Evolutionary conservation across 1,140 invertebrate genomes (phyloP).

Genomic region (Cotesia typhae): DNA sequence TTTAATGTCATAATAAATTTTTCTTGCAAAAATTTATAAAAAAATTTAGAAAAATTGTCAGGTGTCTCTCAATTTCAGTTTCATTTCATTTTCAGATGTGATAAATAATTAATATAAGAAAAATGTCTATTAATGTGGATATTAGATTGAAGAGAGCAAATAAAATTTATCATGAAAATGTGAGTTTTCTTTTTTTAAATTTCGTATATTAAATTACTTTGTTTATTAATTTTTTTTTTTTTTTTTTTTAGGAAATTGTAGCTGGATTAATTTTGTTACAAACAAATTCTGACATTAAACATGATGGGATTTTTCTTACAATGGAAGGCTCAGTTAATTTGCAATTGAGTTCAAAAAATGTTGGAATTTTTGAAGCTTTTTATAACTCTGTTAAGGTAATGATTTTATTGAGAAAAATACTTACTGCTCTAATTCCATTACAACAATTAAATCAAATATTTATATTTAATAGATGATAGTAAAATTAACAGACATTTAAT

Average conservation of each 20-base stretch:
- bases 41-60: no score
- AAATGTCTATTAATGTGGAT: conserved; percentile 75
- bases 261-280: conserved; percentile 83
- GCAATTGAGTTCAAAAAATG: conserved; percentile 92
- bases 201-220: conserved; percentile 27
- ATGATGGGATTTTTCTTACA: conserved; percentile 87
- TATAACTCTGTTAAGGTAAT: conserved; percentile 82
- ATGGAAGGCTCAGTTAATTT: conserved; percentile 91
- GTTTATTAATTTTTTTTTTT: conserved; percentile 43
- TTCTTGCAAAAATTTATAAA: no score
- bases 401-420: neutral
- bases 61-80: no score
- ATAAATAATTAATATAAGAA: conserved; percentile 31
- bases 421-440: neutral
- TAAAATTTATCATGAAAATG: conserved; percentile 86
- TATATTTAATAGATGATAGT: no score
- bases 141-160: conserved; percentile 81
- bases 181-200: conserved; percentile 61
- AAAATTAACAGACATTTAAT: neutral
- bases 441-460: no score
- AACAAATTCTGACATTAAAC: conserved; percentile 82
- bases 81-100: neutral
- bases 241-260: conserved; percentile 75
- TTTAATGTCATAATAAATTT: no score
- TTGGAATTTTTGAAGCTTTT: conserved; percentile 94